Conservation (phyloP, 1,140 invertebrate species). For the Heliothis virescens region DNA sequence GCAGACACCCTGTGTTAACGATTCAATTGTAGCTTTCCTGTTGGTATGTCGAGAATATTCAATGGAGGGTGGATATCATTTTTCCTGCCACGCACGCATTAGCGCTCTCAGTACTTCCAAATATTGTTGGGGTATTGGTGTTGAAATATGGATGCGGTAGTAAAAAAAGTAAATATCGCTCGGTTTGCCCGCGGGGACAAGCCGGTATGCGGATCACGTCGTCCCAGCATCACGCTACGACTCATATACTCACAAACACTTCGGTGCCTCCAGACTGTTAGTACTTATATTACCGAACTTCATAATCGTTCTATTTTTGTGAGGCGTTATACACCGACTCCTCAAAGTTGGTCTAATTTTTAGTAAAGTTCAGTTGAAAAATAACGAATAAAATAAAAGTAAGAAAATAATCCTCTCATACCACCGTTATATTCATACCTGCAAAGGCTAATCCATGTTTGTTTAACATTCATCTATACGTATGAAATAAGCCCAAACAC, state of each 20-base stretch:
- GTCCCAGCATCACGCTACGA: slow-evolving; percentile 58
- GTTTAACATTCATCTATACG: no score
- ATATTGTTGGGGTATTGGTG: slow-evolving; percentile 80
- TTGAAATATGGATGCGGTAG: slow-evolving; percentile 84
- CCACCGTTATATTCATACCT: no score
- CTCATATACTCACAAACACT: slow-evolving; percentile 58
- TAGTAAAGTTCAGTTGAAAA: background rate
- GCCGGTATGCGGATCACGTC: slow-evolving; percentile 73
- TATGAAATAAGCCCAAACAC: no score
- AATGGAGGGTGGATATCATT: slow-evolving; percentile 69
- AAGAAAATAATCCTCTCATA: no score
- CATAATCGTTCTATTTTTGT: slow-evolving; percentile 45
- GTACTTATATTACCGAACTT: slow-evolving; percentile 52
- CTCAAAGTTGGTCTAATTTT: slow-evolving; percentile 4
- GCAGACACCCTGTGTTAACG: slow-evolving; percentile 56
- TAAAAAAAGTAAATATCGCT: slow-evolving; percentile 83
- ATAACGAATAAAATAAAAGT: no score
- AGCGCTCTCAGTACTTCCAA: slow-evolving; percentile 78
- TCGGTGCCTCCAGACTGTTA: slow-evolving; percentile 55
- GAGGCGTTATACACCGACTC: background rate
- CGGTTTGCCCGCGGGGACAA: slow-evolving; percentile 65
- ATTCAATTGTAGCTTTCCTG: slow-evolving; percentile 69
- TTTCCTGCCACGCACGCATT: slow-evolving; percentile 82
- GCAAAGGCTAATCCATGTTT: no score
- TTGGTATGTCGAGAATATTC: slow-evolving; percentile 68